These are phyloP conservation scores for Lacanobia oleracea DNA, from an alignment of 2,888 invertebrate species.

Conservation along the genomic window DNA sequence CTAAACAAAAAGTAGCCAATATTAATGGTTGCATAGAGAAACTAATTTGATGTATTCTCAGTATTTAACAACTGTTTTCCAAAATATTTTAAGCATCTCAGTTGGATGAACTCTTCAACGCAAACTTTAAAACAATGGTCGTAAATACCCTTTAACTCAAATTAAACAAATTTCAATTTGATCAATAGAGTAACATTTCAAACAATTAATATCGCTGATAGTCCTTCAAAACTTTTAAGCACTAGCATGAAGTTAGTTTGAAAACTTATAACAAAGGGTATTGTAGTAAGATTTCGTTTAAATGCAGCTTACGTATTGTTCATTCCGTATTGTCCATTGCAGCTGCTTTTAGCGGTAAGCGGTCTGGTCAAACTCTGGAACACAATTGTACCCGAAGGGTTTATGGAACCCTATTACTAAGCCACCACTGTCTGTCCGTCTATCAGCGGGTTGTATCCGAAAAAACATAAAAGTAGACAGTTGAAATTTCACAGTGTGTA, in stretches of 20 bases:
- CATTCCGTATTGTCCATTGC: constrained; percentile 5
- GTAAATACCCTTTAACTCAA: not conserved
- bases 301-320: constrained; percentile 32
- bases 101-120: not conserved
- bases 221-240: constrained; percentile 25
- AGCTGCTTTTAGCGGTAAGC: constrained; percentile 26
- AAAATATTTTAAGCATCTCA: not conserved
- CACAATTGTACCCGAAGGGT: not conserved
- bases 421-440: no score
- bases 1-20: no score
- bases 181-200: constrained; percentile 14
- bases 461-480: no score
- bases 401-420: no score
- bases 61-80: not conserved
- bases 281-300: constrained; percentile 15
- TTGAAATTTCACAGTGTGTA: no score
- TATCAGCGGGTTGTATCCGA: no score
- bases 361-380: not conserved
- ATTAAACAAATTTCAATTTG: constrained; percentile 5
- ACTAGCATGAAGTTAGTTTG: constrained; percentile 13
- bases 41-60: not conserved
- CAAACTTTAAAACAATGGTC: not conserved
- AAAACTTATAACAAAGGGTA: constrained; percentile 28
- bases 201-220: constrained; percentile 15
- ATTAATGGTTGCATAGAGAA: not conserved